Percentiles rank a stretch among this genome's conserved stretches.
These are phyloP conservation scores for Hirtodrosophila cameraria DNA, from an alignment of 2,888 invertebrate species.

Conservation along the genomic window DNA sequence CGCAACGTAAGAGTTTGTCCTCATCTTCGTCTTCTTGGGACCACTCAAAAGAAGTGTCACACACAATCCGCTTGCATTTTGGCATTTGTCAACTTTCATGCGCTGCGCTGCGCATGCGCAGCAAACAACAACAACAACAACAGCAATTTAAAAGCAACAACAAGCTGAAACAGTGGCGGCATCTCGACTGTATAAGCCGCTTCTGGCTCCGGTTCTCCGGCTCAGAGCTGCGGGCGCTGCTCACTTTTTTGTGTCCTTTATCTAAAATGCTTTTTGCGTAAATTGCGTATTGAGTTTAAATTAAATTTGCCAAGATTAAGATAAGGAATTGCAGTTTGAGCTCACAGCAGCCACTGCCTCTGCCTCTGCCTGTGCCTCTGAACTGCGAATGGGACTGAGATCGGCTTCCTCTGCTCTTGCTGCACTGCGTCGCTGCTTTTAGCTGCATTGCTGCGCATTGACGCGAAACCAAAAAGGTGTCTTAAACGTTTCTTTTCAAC, in stretches of 20 bases:
- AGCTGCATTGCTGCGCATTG: conserved; percentile 59
- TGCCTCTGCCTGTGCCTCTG: conserved; percentile 17
- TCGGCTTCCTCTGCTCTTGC: conserved; percentile 11
- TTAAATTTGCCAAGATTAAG: conserved; percentile 81
- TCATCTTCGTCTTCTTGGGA: conserved; percentile 18
- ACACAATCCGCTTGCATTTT: conserved; percentile 79
- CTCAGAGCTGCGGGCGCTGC: conserved; percentile 26
- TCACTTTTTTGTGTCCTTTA: conserved; percentile 72
- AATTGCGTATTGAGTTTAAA: conserved; percentile 81
- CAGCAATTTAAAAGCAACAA: conserved; percentile 5
- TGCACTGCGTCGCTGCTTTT: conserved; percentile 34
- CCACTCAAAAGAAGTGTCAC: conserved; percentile 70
- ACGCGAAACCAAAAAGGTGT: conserved; percentile 74
- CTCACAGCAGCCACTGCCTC: conserved; percentile 14
- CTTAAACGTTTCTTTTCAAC: conserved; percentile 66
- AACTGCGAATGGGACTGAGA: conserved; percentile 20
- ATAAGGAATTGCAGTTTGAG: conserved; percentile 71
- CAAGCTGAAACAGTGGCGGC: conserved; percentile 53
- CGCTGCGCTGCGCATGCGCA: conserved; percentile 72
- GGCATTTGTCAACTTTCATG: conserved; percentile 78
- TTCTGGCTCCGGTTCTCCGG: conserved; percentile 39
- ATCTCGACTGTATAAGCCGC: conserved; percentile 66
- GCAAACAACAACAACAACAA: conserved; percentile 16
- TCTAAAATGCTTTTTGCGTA: conserved; percentile 81
- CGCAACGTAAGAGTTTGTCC: conserved; percentile 12